These are phyloP conservation scores for Drosophila borealis DNA, from an alignment of 2,888 invertebrate genomes.

Conservation along the genomic window DNA sequence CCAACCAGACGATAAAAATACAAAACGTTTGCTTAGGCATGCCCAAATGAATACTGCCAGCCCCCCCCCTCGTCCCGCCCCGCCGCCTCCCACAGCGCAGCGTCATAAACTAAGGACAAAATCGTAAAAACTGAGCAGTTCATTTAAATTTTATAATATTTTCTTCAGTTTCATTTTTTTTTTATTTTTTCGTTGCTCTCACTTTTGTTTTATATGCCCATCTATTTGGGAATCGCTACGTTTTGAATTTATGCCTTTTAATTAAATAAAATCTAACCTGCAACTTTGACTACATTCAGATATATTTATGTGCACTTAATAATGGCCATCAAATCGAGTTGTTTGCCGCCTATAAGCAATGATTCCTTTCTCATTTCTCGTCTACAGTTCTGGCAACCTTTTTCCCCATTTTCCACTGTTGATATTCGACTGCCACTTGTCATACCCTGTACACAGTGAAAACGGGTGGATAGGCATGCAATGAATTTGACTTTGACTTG, in stretches of 20 bases:
- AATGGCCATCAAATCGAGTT: conserved; percentile 63
- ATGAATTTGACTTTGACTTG: too few species aligned
- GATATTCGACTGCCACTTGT: conserved; percentile 3
- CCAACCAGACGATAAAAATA: conserved; percentile 70
- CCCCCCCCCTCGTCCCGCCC: background rate
- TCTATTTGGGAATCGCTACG: conserved; percentile 23
- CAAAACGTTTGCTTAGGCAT: conserved; percentile 79
- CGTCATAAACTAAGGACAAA: conserved; percentile 78
- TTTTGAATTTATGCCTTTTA: conserved; percentile 78
- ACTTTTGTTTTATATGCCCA: conserved; percentile 59
- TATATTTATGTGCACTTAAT: conserved; percentile 53
- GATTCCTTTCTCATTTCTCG: conserved; percentile 37
- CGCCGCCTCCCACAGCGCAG: conserved; percentile 25
- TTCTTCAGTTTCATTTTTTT: conserved; percentile 11
- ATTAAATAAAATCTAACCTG: conserved; percentile 72
- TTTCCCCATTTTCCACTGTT: conserved; percentile 10
- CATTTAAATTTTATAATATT: conserved; percentile 81
- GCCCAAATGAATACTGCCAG: conserved; percentile 43
- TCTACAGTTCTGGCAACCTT: conserved; percentile 7
- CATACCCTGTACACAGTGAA: conserved; percentile 4
- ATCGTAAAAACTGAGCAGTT: conserved; percentile 80
- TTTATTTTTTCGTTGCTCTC: background rate
- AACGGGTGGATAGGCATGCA: background rate
- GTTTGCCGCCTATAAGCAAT: conserved; percentile 36
- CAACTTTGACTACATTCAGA: conserved; percentile 6